Conservation (phyloP, 1,140 invertebrate genomes). For the Triops cancriformis region DNA sequence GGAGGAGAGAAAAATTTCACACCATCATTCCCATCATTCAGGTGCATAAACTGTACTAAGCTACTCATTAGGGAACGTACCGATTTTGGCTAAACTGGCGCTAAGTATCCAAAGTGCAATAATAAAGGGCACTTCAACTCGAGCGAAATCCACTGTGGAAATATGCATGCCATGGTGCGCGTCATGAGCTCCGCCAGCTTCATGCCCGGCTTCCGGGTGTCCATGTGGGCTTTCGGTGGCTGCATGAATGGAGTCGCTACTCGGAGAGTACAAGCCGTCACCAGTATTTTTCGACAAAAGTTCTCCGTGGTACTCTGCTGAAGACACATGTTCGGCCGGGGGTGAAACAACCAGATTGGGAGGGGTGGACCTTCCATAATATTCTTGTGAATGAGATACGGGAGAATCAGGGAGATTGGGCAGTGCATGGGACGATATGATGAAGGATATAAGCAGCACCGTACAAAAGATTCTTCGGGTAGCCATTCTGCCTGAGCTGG, state of each 20-base stretch:
- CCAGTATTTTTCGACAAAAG: neutral
- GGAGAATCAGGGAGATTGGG: neutral
- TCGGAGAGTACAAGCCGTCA: neutral
- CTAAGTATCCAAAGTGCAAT: slow-evolving; percentile 92
- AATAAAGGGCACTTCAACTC: slow-evolving; percentile 84
- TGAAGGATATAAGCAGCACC: neutral
- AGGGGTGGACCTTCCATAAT: neutral
- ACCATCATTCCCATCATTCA: no score
- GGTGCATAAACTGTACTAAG: no score
- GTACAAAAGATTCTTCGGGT: neutral
- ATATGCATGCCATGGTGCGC: slow-evolving; percentile 45
- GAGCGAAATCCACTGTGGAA: slow-evolving; percentile 70
- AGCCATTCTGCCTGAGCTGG: neutral
- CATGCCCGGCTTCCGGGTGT: slow-evolving; percentile 3
- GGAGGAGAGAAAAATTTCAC: no score
- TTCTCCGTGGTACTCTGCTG: neutral
- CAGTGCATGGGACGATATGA: neutral
- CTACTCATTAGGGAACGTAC: no score
- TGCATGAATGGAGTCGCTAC: neutral
- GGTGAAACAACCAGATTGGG: neutral
- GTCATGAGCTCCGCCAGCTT: neutral
- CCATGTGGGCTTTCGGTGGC: neutral
- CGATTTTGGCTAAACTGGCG: slow-evolving; percentile 88
- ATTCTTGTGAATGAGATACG: neutral
- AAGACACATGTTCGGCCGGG: neutral